A percentile compares a stretch with the other conserved stretches of the same genome.
phyloP scores from a whole-genome alignment of 2,888 invertebrate genomes.

The Dasysyrphus tricinctus region DNA sequence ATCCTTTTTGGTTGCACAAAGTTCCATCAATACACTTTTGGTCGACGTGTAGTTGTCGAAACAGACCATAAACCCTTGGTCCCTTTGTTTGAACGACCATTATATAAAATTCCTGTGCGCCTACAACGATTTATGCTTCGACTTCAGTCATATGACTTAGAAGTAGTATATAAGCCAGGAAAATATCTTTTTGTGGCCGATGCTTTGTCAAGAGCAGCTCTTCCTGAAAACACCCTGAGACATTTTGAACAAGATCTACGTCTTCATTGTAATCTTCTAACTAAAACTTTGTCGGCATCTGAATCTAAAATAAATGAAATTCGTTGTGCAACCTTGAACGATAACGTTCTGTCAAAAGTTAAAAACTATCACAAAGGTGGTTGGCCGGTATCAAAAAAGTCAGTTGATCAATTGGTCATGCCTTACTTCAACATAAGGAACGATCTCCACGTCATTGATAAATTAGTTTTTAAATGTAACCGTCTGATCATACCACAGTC shows the following conservation, averaged over 20 bases:
- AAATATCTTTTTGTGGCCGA: conserved; percentile 69
- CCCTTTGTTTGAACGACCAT: conserved; percentile 58
- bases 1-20: conserved; percentile 69
- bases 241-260: conserved; percentile 11
- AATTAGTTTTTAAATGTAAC: conserved; percentile 64
- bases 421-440: conserved; percentile 51
- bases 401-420: not conserved
- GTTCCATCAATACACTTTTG: conserved; percentile 69
- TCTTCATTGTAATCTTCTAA: conserved; percentile 36
- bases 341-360: not conserved
- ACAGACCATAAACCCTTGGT: conserved; percentile 61
- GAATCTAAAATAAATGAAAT: conserved; percentile 27
- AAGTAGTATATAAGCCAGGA: conserved; percentile 63
- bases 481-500: conserved; percentile 72
- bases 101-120: conserved; percentile 60
- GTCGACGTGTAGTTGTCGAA: conserved; percentile 54
- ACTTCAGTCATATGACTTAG: conserved; percentile 59
- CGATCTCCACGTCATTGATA: conserved; percentile 38
- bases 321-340: not conserved
- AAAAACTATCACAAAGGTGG: conserved; percentile 6
- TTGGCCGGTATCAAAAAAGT: not conserved
- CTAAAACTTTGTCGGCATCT: not conserved
- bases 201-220: conserved; percentile 84
- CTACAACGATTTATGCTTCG: conserved; percentile 68
- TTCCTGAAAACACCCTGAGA: not conserved